Percentiles rank a stretch among this genome's conserved stretches.
phyloP scores from a whole-genome alignment of 2,888 invertebrate species.

The Spodoptera picta region DNA sequence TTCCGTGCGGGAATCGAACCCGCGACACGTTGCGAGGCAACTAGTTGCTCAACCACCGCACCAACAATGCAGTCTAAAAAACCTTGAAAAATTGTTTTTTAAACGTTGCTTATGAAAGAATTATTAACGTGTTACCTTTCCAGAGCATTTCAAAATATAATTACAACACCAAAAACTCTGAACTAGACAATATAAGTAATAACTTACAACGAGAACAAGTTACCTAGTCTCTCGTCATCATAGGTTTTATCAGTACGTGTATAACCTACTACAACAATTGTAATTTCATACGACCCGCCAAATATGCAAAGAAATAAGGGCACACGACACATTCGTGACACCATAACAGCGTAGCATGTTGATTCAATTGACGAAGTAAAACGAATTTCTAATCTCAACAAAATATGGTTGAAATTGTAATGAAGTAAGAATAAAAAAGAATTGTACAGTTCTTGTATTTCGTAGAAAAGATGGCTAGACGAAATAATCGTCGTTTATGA shows the following conservation, averaged over 20 bases:
- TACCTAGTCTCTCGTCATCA: neutral
- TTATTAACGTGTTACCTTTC: too few species aligned
- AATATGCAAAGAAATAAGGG: conserved; percentile 74
- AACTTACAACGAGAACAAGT: too few species aligned
- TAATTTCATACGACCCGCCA: conserved; percentile 42
- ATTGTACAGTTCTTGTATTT: conserved; percentile 59
- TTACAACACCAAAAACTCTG: too few species aligned
- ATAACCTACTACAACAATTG: conserved; percentile 31
- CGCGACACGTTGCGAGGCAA: too few species aligned
- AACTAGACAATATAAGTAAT: too few species aligned
- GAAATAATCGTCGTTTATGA: conserved; percentile 71
- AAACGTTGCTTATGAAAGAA: too few species aligned
- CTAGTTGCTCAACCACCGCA: too few species aligned
- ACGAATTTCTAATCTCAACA: conserved; percentile 39
- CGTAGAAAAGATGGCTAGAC: conserved; percentile 72
- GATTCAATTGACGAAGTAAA: conserved; percentile 43
- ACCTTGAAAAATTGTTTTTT: too few species aligned
- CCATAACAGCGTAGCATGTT: conserved; percentile 75
- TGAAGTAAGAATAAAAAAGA: conserved; percentile 43
- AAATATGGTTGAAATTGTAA: conserved; percentile 61
- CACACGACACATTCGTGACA: conserved; percentile 82
- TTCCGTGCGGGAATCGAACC: too few species aligned
- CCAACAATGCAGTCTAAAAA: too few species aligned
- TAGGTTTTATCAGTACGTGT: conserved; percentile 10
- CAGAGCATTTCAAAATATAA: too few species aligned